Percentiles rank a stretch among this genome's conserved stretches.
These are phyloP conservation scores for Cephus runcator DNA, from an alignment of 2,888 invertebrate species.

Conservation along the genomic window DNA sequence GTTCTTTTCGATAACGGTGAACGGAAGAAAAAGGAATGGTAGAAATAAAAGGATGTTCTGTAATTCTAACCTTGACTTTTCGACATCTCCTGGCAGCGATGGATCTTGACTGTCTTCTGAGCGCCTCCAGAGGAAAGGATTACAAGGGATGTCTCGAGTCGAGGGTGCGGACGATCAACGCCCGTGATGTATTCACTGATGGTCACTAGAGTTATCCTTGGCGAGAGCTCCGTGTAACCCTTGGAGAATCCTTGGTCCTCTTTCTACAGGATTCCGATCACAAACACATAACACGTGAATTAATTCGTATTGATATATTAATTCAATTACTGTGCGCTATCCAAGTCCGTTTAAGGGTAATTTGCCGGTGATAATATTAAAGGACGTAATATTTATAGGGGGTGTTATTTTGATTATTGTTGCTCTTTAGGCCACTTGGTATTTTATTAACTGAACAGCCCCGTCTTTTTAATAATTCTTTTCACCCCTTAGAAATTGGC, in stretches of 20 bases:
- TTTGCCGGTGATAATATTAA: neutral
- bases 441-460: neutral
- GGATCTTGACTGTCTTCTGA: slow-evolving; percentile 86
- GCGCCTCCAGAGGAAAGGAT: slow-evolving; percentile 77
- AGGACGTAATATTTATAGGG: neutral
- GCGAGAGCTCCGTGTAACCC: neutral
- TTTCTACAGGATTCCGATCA: neutral
- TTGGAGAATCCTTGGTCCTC: neutral
- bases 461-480: neutral
- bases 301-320: neutral
- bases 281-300: neutral
- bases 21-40: neutral
- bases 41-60: neutral
- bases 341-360: neutral
- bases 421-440: neutral
- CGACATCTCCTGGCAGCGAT: slow-evolving; percentile 83
- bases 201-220: slow-evolving; percentile 61
- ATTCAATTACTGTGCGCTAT: neutral
- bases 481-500: neutral
- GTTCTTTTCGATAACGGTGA: neutral
- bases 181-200: slow-evolving; percentile 62
- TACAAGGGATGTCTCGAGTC: slow-evolving; percentile 59
- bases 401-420: neutral
- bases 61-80: slow-evolving; percentile 79
- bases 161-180: slow-evolving; percentile 67